These are phyloP conservation scores for Ecliptopera silaceata DNA, from an alignment of 2,888 invertebrate genomes.

Conservation along the genomic window DNA sequence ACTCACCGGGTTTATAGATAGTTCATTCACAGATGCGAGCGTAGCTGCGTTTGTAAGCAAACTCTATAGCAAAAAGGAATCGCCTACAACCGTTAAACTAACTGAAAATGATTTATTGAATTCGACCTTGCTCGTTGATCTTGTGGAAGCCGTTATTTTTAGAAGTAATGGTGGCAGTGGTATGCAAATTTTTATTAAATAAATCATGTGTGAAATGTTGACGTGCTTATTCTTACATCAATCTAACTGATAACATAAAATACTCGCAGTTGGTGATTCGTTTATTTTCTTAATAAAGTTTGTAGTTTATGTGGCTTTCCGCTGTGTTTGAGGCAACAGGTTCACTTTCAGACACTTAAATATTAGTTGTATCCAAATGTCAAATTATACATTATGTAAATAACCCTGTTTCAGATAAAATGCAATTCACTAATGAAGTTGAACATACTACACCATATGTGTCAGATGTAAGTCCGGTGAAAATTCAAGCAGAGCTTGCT, in stretches of 20 bases:
- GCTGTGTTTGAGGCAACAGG: too few species aligned
- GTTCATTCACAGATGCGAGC: conserved; percentile 55
- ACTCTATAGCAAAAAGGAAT: conserved; percentile 63
- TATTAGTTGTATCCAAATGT: too few species aligned
- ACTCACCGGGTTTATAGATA: conserved; percentile 44
- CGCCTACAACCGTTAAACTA: conserved; percentile 50
- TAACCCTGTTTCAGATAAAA: conserved; percentile 48
- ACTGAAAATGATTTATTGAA: conserved; percentile 60
- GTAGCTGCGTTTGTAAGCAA: conserved; percentile 64
- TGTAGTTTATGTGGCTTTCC: too few species aligned
- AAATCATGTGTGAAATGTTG: too few species aligned
- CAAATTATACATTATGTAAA: too few species aligned
- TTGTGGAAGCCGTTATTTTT: conserved; percentile 76
- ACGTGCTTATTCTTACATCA: too few species aligned
- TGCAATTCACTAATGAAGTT: conserved; percentile 33
- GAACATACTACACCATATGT: conserved; percentile 40
- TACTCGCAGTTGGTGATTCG: too few species aligned
- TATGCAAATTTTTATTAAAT: conserved; percentile 37
- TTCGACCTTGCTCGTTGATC: conserved; percentile 71
- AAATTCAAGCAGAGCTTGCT: conserved; percentile 67
- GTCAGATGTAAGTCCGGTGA: conserved; percentile 55
- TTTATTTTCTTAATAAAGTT: too few species aligned
- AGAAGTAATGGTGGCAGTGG: conserved; percentile 64
- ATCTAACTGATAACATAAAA: too few species aligned
- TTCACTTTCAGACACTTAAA: too few species aligned